Evolutionary conservation across 2,797 vertebrate genomes (phyloP).

Genomic region (Etheostoma nigrum): DNA sequence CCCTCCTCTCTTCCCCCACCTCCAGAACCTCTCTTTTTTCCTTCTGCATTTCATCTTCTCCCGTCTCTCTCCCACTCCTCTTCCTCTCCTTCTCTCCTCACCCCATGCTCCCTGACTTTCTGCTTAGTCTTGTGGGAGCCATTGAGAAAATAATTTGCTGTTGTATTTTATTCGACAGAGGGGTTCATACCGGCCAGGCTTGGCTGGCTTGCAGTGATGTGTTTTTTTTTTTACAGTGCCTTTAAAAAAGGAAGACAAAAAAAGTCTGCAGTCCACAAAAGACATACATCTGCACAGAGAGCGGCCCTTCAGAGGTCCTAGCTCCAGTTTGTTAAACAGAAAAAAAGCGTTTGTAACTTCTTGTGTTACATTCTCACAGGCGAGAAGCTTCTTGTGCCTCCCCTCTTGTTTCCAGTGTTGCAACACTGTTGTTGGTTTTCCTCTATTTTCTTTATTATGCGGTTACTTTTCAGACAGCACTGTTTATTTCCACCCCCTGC

Average conservation of each 20-base stretch:
- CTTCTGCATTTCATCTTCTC: constrained; percentile 9
- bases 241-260: constrained; percentile 1
- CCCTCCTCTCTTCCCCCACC: not conserved
- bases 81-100: not conserved
- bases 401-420: not conserved
- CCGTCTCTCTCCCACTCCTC: not conserved
- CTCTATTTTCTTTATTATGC: constrained; percentile 1
- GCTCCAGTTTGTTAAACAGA: constrained; percentile 3
- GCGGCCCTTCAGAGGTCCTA: not conserved
- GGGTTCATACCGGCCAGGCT: constrained; percentile 31
- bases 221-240: constrained; percentile 1
- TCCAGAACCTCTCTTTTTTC: too few species aligned
- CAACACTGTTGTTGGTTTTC: not conserved
- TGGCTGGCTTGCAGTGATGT: constrained; percentile 28
- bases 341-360: not conserved
- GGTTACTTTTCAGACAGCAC: constrained; percentile 13
- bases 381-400: not conserved
- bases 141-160: constrained; percentile 76
- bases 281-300: constrained; percentile 2
- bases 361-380: not conserved
- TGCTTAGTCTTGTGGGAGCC: constrained; percentile 66
- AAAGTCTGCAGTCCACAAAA: not conserved
- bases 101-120: not conserved
- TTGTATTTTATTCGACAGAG: constrained; percentile 60
- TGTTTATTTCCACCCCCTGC: constrained; percentile 25